A percentile compares a stretch with the other conserved stretches of the same genome.
These are phyloP conservation scores for Apodemia duryi DNA, from an alignment of 2,888 invertebrate genomes.

Conservation along the genomic window DNA sequence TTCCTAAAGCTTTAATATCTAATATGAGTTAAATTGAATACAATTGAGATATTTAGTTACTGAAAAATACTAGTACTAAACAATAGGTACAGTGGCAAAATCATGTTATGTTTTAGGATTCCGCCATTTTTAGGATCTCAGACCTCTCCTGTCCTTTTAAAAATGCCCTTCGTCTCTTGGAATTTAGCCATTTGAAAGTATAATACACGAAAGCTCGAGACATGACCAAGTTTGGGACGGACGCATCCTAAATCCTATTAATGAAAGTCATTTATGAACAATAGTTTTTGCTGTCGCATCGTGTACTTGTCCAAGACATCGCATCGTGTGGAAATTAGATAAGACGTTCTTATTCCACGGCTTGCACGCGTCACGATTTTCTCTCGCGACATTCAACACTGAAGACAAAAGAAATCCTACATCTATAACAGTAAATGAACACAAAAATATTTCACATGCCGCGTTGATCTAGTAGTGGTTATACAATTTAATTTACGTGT, in stretches of 20 bases:
- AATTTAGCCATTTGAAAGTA: constrained; percentile 67
- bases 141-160: constrained; percentile 53
- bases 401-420: not conserved
- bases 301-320: not conserved
- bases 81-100: not conserved
- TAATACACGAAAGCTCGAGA: constrained; percentile 55
- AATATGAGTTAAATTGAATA: too few relatives aligned
- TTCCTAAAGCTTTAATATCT: too few relatives aligned
- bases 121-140: not conserved
- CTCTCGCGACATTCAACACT: not conserved
- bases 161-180: constrained; percentile 44
- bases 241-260: constrained; percentile 67
- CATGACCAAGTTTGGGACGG: constrained; percentile 48
- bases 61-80: too few relatives aligned
- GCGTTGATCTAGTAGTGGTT: too few relatives aligned
- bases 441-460: too few relatives aligned
- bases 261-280: constrained; percentile 47
- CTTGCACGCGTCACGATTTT: not conserved
- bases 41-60: too few relatives aligned
- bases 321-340: not conserved
- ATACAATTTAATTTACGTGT: too few relatives aligned
- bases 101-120: not conserved
- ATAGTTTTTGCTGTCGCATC: constrained; percentile 41
- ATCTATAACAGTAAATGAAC: not conserved
- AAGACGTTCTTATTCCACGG: not conserved